These are phyloP conservation scores for Aurelia aurita DNA, from an alignment of 30 jellyfish, hydroid and myxozoan species.

Conservation along the genomic window DNA sequence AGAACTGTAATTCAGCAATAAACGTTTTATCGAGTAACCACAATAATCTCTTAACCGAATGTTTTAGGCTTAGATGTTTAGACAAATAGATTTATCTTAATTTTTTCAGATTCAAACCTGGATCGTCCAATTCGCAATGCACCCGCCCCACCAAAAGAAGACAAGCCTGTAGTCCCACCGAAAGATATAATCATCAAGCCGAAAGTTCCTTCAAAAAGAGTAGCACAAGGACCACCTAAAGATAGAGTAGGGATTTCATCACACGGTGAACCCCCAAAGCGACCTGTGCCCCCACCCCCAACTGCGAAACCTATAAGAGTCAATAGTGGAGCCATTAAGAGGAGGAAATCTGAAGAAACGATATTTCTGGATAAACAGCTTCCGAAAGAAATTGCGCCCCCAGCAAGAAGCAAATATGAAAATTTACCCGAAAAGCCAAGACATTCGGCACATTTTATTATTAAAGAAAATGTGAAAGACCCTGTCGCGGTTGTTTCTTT, in stretches of 20 bases:
- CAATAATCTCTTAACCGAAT: too few species aligned
- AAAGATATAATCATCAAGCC: too few species aligned
- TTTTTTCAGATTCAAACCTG: conserved; percentile 8
- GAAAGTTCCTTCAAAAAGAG: too few species aligned
- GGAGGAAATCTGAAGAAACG: background rate
- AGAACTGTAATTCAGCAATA: too few species aligned
- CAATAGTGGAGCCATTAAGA: background rate
- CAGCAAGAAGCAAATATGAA: conserved; percentile 30
- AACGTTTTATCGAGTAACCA: too few species aligned
- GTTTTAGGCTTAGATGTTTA: background rate
- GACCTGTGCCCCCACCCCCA: conserved; percentile 69
- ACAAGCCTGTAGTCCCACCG: background rate
- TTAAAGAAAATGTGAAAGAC: conserved; percentile 5
- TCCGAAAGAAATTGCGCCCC: background rate
- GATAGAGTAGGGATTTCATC: background rate
- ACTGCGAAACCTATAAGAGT: conserved; percentile 42
- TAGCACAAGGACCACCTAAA: background rate
- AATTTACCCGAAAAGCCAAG: background rate
- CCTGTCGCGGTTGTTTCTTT: too few species aligned
- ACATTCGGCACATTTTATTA: background rate
- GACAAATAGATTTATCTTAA: background rate
- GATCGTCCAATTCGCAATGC: conserved; percentile 62
- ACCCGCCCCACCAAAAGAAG: conserved; percentile 61
- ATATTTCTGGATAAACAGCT: conserved; percentile 3
- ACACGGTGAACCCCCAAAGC: conserved; percentile 66